Conservation (phyloP, 2,113 vertebrate species). For the Glaucidium brasilianum region DNA sequence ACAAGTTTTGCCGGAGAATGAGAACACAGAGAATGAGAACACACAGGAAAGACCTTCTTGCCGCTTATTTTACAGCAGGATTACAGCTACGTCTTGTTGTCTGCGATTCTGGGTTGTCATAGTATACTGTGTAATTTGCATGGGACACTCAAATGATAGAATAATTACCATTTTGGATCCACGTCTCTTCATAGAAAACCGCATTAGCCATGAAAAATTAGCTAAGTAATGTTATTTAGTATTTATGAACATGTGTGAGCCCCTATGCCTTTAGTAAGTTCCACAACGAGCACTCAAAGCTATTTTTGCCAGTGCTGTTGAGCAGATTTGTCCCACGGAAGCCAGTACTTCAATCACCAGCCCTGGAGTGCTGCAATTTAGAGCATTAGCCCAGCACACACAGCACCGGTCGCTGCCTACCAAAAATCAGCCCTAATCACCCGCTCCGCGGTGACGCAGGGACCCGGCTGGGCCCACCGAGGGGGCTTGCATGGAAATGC, state of each 20-base stretch:
- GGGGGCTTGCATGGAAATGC: fast-evolving
- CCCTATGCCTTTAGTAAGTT: not conserved
- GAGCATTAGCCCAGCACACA: not conserved
- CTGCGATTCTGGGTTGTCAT: not conserved
- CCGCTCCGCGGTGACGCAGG: fast-evolving
- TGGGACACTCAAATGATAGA: not conserved
- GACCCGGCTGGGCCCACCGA: fast-evolving
- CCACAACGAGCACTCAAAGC: fast-evolving
- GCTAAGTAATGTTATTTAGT: fast-evolving
- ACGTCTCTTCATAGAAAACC: not conserved
- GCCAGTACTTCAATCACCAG: not conserved
- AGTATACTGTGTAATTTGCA: fast-evolving
- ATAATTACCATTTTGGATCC: not conserved
- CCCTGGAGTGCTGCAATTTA: not conserved
- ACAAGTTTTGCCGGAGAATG: not conserved
- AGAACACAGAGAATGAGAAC: not conserved
- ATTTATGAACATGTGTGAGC: fast-evolving
- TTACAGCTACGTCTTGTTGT: not conserved
- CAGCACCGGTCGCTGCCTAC: not conserved
- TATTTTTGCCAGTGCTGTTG: fast-evolving
- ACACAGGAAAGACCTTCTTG: fast-evolving
- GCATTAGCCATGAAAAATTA: not conserved
- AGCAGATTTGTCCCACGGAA: not conserved
- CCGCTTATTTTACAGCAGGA: fast-evolving
- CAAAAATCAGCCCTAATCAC: fast-evolving